Evolutionary conservation across 2,888 invertebrate species (phyloP), one percentile per base, ranked within the genome.

Genomic region (Ormyrus pomaceus): DNA sequence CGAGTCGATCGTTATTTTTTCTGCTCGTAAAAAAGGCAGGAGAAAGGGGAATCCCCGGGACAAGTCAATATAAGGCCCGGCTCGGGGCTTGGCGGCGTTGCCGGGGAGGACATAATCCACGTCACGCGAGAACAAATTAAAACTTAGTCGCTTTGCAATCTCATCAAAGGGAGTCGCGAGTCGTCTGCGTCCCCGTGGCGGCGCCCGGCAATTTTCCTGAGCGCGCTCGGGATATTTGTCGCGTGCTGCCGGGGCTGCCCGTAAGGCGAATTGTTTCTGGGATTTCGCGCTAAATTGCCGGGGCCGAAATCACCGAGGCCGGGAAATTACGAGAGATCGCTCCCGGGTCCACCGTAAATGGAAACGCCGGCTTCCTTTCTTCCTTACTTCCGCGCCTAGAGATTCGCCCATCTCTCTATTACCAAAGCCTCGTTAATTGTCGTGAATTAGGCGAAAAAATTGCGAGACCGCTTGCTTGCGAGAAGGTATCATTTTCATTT

Each of bases 61-160:
- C 81, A 71, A 82, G 82, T 82, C 79, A 79, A 82, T 81, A 69
- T 68, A 87, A 87, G 84, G 85, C 84, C 84, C 82, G 83, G 80
- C 34, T 2, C 34, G 3, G 34, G 34, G 34, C 68, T 50, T 83
- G 4, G 34, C 34, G 4, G 34, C 19, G 34, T 3, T 4, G 34
- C 34, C 34, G 34, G 34, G 34, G 34, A 85, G 84, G 84, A 86
- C 85, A 86, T 87, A 87, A 89, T 89, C 86, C 80, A 50, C 85
- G 87, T 86, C 85, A 86, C 87, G 85, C 86, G 84, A 86, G 85
- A 86, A 86, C 86, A 87, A 86, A 86, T 87, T 86, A 86, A 88
- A 86, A 86, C 86, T 87, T 87, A 85, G 86, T 87, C 86, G 86
- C 87, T 87, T 87, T 87, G 87, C 87, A 86, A 87, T 87, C 86